These are phyloP conservation scores for Calliopum simillimum DNA, from an alignment of 2,888 invertebrate species.

Conservation along the genomic window DNA sequence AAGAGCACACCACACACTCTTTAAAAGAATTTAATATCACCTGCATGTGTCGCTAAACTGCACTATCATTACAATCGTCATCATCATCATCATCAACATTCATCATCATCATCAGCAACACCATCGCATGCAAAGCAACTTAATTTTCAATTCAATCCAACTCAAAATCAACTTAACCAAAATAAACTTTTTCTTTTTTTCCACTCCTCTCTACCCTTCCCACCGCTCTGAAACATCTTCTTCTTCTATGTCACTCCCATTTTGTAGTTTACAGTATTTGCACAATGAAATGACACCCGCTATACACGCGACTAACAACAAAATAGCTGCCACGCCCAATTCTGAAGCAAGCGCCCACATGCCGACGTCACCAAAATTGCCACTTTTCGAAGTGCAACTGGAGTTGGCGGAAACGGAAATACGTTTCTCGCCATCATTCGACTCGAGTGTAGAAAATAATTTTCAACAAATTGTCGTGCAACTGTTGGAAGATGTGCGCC, in stretches of 20 bases:
- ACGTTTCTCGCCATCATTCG: conserved; percentile 80
- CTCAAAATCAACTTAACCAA: conserved; percentile 56
- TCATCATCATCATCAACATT: conserved; percentile 1
- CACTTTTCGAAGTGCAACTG: conserved; percentile 83
- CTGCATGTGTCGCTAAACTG: neutral
- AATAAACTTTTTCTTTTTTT: too few species aligned
- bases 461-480: conserved; percentile 78
- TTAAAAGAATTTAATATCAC: too few species aligned
- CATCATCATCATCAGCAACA: conserved; percentile 12
- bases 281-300: conserved; percentile 61
- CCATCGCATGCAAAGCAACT: conserved; percentile 15
- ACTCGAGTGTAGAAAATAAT: conserved; percentile 74
- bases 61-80: neutral
- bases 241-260: conserved; percentile 47
- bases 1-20: neutral
- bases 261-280: conserved; percentile 60
- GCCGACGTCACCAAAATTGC: conserved; percentile 55
- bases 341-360: neutral
- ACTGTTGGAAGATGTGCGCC: conserved; percentile 82
- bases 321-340: conserved; percentile 9
- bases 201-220: conserved; percentile 43
- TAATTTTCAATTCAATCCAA: conserved; percentile 42
- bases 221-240: conserved; percentile 61
- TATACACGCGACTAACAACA: conserved; percentile 27
- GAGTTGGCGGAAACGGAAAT: conserved; percentile 79